A percentile compares a stretch with the other conserved stretches of the same genome.
phyloP scores from a whole-genome alignment of 2,888 invertebrate species.

The Rhagonycha fulva region DNA sequence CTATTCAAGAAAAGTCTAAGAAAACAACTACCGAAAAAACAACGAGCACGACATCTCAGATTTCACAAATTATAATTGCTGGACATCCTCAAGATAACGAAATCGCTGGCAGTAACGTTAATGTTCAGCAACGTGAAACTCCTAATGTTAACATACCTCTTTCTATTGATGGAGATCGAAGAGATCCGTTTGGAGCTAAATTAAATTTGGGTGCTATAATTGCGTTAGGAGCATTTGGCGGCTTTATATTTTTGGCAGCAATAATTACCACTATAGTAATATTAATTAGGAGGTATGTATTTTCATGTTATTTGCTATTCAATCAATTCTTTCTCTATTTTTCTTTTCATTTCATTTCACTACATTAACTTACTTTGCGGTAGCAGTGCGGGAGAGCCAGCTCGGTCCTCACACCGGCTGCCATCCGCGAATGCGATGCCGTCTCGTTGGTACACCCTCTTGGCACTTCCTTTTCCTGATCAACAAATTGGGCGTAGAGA shows the following conservation, averaged over 20 bases:
- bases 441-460: constrained; percentile 85
- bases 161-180: constrained; percentile 65
- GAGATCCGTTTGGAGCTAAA: constrained; percentile 67
- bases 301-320: neutral
- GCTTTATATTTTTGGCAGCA: constrained; percentile 85
- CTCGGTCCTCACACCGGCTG: constrained; percentile 56
- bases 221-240: constrained; percentile 88
- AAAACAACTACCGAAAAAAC: constrained; percentile 38
- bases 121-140: constrained; percentile 64
- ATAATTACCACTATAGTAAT: constrained; percentile 88
- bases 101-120: constrained; percentile 57
- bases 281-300: constrained; percentile 79
- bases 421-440: constrained; percentile 66
- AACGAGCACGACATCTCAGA: constrained; percentile 30
- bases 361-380: constrained; percentile 33
- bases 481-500: constrained; percentile 89
- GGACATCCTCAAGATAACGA: constrained; percentile 83
- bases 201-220: constrained; percentile 86
- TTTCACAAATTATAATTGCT: constrained; percentile 36
- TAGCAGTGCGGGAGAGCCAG: constrained; percentile 53
- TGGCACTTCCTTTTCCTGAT: constrained; percentile 91
- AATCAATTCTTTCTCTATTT: constrained; percentile 1
- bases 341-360: constrained; percentile 19
- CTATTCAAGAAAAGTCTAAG: constrained; percentile 43
- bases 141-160: constrained; percentile 71